phyloP scores from a whole-genome alignment of 2,888 invertebrate genomes.

The Epinotia brunnichana region DNA sequence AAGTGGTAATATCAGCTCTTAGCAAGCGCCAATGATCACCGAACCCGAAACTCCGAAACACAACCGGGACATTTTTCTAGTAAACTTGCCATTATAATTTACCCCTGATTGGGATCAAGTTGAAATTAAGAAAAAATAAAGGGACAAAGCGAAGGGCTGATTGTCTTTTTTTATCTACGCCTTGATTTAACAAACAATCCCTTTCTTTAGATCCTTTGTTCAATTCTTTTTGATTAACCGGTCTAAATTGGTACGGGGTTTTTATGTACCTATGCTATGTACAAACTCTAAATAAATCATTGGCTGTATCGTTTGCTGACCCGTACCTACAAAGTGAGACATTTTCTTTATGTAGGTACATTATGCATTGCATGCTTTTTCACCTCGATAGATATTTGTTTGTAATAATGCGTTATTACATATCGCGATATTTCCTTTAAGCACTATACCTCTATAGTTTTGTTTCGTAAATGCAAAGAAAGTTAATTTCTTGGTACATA shows the following conservation, averaged over 20 bases:
- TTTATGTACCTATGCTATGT: constrained; percentile 1
- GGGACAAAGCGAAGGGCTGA: constrained; percentile 69
- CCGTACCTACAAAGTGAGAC: too few relatives aligned
- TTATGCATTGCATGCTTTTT: too few relatives aligned
- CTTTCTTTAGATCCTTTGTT: constrained; percentile 60
- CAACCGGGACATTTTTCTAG: constrained; percentile 76
- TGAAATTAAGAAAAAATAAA: constrained; percentile 83
- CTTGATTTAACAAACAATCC: constrained; percentile 79
- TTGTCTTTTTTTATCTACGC: constrained; percentile 71
- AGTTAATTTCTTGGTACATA: too few relatives aligned
- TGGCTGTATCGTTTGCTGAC: too few relatives aligned
- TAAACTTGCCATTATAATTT: constrained; percentile 82
- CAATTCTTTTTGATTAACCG: constrained; percentile 64
- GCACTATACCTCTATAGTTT: too few relatives aligned
- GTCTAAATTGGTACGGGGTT: constrained; percentile 53
- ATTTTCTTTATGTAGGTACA: too few relatives aligned
- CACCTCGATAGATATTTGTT: too few relatives aligned
- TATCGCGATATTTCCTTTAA: too few relatives aligned
- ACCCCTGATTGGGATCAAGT: constrained; percentile 82
- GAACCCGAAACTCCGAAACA: constrained; percentile 70
- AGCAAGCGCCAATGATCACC: constrained; percentile 68
- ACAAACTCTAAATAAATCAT: neutral
- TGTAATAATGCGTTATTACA: too few relatives aligned
- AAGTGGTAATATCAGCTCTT: constrained; percentile 58
- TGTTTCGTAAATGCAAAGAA: too few relatives aligned